Evolutionary conservation across 2,888 invertebrate genomes (phyloP).

Genomic region (Melinaea menophilus): DNA sequence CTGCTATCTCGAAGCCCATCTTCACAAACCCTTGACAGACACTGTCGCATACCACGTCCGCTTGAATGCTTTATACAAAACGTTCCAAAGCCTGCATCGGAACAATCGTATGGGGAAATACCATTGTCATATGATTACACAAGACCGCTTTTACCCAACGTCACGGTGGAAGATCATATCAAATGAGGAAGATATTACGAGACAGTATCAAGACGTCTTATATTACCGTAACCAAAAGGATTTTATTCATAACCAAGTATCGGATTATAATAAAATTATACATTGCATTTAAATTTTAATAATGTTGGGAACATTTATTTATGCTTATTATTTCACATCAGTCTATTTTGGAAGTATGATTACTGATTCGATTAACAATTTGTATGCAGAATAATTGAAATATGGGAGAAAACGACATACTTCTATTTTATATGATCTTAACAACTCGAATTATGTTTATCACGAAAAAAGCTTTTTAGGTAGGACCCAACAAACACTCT

Average conservation of each 20-base stretch:
- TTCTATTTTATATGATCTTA: no score
- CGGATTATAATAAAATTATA: neutral
- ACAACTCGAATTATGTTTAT: no score
- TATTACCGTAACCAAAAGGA: neutral
- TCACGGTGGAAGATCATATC: conserved; percentile 51
- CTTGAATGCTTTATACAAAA: conserved; percentile 61
- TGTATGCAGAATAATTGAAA: no score
- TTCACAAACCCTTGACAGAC: conserved; percentile 39
- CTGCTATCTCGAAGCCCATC: conserved; percentile 50
- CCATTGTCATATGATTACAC: conserved; percentile 58
- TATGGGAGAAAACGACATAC: no score
- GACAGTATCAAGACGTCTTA: neutral
- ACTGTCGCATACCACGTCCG: conserved; percentile 54
- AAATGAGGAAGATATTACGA: conserved; percentile 25
- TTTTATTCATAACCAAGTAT: neutral
- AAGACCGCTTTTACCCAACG: conserved; percentile 49
- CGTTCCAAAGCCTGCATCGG: conserved; percentile 63
- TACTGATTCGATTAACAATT: no score
- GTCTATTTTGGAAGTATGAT: no score
- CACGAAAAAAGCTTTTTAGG: no score
- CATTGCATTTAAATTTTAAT: neutral
- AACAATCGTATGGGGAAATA: conserved; percentile 73
- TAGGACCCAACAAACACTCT: no score
- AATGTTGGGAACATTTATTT: neutral
- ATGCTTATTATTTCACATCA: no score